These are phyloP conservation scores for Oscheius sp. DNA, from an alignment of 2,888 invertebrate species.

Conservation along the genomic window DNA sequence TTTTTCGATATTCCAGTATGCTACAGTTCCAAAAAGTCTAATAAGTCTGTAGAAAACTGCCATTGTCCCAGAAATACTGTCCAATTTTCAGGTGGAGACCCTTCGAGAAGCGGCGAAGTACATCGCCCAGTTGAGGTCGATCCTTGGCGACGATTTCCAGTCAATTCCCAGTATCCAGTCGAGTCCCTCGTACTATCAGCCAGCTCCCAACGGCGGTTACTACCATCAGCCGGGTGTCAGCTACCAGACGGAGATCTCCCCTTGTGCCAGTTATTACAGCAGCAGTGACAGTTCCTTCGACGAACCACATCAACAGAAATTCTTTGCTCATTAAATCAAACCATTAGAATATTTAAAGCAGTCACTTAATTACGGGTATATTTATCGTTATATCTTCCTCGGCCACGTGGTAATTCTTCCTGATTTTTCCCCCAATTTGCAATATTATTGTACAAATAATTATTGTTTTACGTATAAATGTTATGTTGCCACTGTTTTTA, in stretches of 20 bases:
- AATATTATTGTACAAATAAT: no score
- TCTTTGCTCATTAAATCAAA: constrained; percentile 17
- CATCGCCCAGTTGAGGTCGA: constrained; percentile 45
- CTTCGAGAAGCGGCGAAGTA: constrained; percentile 55
- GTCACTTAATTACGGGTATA: constrained; percentile 26
- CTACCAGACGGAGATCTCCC: constrained; percentile 29
- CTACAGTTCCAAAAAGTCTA: background rate
- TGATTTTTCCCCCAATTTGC: no score
- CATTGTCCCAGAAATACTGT: no score
- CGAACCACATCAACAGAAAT: constrained; percentile 19
- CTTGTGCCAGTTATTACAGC: constrained; percentile 32
- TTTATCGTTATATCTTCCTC: background rate
- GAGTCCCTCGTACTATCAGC: constrained; percentile 26
- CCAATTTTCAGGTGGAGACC: constrained; percentile 52
- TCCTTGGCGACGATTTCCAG: constrained; percentile 39
- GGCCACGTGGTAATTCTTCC: no score
- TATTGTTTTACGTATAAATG: no score
- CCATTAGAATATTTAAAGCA: background rate
- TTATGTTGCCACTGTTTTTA: no score
- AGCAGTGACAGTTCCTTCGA: constrained; percentile 33
- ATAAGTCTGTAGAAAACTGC: no score
- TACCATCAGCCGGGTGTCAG: constrained; percentile 3
- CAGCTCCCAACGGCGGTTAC: background rate
- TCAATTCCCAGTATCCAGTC: background rate
- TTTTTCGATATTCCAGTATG: no score